Base-by-base conservation (phyloP, 2,888 invertebrate genomes). In the Acleris holmiana region DNA sequence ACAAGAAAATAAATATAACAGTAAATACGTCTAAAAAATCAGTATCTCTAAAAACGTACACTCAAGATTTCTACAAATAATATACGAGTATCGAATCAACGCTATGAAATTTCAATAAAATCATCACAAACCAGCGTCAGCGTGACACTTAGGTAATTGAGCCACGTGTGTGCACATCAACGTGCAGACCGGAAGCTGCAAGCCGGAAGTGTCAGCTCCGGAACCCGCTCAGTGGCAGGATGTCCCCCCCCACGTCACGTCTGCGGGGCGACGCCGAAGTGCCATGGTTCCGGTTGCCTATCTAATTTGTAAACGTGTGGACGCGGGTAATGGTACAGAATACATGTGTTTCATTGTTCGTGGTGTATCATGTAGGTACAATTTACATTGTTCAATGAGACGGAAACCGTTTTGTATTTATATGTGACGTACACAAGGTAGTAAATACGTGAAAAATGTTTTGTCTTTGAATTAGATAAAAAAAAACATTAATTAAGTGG, bases 131-230 rank as follows among this genome's bases (percentile, higher is more conserved):
- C 44, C 6, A 44, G 17, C 44, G 15, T 44, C 17, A 44, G 17
- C 5, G 15, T 17, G 44, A 44, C 44, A 50, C 18, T 50, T 58
- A 25, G 47, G n/a, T 50, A 40, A 67, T 64, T 62, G 70, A 61
- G 61, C 59, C 58, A 64, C 51, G 66, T 66, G 62, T 71, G 69
- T 67, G 69, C 67, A 67, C 74, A 78, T 76, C 76, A 75, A 72
- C 69, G 69, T 69, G 68, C 69, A 69, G 67, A 70, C 75, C 83
- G 83, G 86, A 83, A 73, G 78, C 77, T 74, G 69, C 67, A 76
- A 78, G 78, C 81, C 86, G 89, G 89, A 89, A 76, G 78, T 80
- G 84, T 85, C 82, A 79, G 75, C 73, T 71, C 72, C 77, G 81
- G 81, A 76, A 78, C 77, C 72, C 74, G 76, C 74, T 76, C 74